A percentile compares a stretch with the other conserved stretches of the same genome.
phyloP scores from a whole-genome alignment of 2,797 vertebrate genomes.

The Oreochromis grahami region DNA sequence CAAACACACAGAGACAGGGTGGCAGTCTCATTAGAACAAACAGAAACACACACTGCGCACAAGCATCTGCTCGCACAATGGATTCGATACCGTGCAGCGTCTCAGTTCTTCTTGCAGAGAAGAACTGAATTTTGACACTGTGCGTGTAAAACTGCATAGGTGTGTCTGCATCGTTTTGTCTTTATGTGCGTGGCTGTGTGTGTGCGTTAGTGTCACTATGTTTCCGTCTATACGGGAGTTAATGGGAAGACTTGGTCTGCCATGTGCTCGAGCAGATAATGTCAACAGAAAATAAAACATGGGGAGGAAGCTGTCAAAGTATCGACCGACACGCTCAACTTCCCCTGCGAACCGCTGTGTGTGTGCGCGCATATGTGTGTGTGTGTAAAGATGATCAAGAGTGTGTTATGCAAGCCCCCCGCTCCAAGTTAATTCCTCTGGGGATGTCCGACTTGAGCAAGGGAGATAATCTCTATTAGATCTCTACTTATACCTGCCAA shows the following conservation, averaged over 20 bases:
- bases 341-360: constrained; percentile 19
- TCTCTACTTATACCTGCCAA: constrained; percentile 42
- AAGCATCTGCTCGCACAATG: constrained; percentile 30
- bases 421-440: constrained; percentile 35
- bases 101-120: constrained; percentile 22
- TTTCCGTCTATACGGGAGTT: not conserved
- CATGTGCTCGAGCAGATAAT: not conserved
- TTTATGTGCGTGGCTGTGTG: not conserved
- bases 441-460: constrained; percentile 43
- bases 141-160: not conserved
- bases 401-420: constrained; percentile 10
- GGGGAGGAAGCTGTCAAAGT: constrained; percentile 52
- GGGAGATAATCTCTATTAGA: constrained; percentile 46
- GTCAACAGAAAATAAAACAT: not conserved
- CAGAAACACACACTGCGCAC: not conserved
- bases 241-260: not conserved
- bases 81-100: constrained; percentile 9
- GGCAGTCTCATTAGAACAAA: not conserved
- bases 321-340: constrained; percentile 52
- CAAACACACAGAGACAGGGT: not conserved
- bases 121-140: not conserved
- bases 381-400: not conserved
- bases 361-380: not conserved
- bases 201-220: not conserved
- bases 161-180: not conserved